phyloP scores from a whole-genome alignment of 2,888 invertebrate species.

The Caenorhabditis macrosperma region DNA sequence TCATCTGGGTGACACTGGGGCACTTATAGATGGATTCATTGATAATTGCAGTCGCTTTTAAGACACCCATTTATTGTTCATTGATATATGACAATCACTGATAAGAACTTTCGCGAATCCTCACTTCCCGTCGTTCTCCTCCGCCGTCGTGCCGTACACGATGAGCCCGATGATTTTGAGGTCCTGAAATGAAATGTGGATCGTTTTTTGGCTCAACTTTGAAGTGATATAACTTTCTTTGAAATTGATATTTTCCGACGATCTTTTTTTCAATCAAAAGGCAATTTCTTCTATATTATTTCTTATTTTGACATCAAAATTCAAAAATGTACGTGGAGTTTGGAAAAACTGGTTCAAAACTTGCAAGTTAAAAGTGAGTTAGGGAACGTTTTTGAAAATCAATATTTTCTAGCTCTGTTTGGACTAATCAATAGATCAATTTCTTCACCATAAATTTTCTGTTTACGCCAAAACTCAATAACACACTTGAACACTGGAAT shows the following conservation, averaged over 20 bases:
- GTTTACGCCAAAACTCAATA: no score
- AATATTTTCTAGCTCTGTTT: no score
- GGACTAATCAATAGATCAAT: no score
- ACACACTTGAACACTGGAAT: no score
- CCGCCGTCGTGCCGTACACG: slow-evolving; percentile 32
- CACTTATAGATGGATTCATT: no score
- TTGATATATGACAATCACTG: not conserved
- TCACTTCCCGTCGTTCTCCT: slow-evolving; percentile 30
- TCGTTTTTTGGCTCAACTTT: not conserved
- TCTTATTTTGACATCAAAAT: not conserved
- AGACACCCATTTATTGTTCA: not conserved
- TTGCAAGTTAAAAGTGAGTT: not conserved
- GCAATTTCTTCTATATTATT: not conserved
- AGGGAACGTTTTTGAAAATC: no score
- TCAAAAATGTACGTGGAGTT: not conserved
- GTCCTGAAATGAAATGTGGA: slow-evolving; percentile 13
- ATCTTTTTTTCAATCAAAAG: not conserved
- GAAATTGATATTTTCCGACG: not conserved
- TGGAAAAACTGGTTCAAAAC: not conserved
- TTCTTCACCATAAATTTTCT: no score
- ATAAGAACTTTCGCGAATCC: not conserved
- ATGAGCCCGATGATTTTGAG: slow-evolving; percentile 41
- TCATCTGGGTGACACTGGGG: no score
- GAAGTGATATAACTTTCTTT: not conserved
- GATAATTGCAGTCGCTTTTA: no score